These are phyloP conservation scores for Megalurothrips usitatus DNA, from an alignment of 2,888 invertebrate genomes.

Conservation along the genomic window DNA sequence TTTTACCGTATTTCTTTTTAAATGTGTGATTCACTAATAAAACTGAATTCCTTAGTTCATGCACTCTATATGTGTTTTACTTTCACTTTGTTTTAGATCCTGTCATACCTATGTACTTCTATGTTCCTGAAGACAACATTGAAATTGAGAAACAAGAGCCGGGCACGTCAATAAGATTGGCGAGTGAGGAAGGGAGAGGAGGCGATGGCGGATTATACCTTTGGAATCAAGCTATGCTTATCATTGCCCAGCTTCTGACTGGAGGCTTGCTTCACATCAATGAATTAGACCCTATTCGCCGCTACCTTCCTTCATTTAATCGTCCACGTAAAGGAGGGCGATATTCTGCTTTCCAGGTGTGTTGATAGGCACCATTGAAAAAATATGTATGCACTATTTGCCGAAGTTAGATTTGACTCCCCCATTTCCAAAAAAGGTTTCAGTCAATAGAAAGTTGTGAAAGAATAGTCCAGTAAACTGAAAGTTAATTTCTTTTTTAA, in stretches of 20 bases:
- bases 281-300: constrained; percentile 91
- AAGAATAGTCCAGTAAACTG: not conserved
- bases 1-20: not conserved
- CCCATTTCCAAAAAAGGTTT: not conserved
- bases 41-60: too few relatives aligned
- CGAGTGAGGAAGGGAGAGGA: constrained; percentile 56
- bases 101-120: constrained; percentile 91
- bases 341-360: constrained; percentile 96
- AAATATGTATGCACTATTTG: not conserved
- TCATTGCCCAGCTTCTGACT: constrained; percentile 87
- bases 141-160: constrained; percentile 68
- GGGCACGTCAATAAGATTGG: constrained; percentile 59
- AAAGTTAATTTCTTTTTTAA: not conserved
- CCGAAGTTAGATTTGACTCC: not conserved
- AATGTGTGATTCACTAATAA: too few relatives aligned
- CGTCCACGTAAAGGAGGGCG: constrained; percentile 85
- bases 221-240: constrained; percentile 95
- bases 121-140: constrained; percentile 67
- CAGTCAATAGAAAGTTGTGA: not conserved
- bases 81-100: constrained; percentile 60
- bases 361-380: too few relatives aligned
- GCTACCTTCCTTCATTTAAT: constrained; percentile 94
- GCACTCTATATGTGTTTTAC: not conserved
- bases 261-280: constrained; percentile 85
- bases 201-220: constrained; percentile 65